A percentile compares a stretch with the other conserved stretches of the same genome.
Evolutionary conservation across 2,113 vertebrate species (phyloP).

Genomic region (Crocuta crocuta): DNA sequence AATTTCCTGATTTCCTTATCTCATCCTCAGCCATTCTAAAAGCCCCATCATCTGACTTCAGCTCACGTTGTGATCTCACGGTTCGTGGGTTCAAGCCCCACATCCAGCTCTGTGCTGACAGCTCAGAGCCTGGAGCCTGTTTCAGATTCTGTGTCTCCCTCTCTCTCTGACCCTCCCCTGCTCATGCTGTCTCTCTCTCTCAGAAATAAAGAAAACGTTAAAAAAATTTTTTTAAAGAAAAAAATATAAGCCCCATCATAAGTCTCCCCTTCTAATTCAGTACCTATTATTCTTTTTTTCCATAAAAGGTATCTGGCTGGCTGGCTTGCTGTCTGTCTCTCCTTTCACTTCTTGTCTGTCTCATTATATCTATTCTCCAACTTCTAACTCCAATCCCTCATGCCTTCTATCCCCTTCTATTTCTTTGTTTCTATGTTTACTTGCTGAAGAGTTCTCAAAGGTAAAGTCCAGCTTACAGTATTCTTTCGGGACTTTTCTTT

Average conservation of each 20-base stretch:
- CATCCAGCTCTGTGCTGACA: no score
- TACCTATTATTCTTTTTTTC: not conserved
- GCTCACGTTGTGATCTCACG: no score
- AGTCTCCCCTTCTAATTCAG: not conserved
- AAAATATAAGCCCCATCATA: not conserved
- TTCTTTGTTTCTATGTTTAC: not conserved
- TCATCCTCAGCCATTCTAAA: not conserved
- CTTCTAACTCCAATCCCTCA: not conserved
- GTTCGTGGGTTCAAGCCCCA: no score
- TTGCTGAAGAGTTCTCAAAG: not conserved
- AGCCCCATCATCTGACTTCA: no score
- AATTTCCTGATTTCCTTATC: not conserved
- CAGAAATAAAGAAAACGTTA: no score
- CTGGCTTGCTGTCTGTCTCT: not conserved
- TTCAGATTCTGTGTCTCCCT: no score
- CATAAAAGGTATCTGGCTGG: not conserved
- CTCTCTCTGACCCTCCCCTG: no score
- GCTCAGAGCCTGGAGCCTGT: no score
- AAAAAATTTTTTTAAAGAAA: no score
- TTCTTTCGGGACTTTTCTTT: not conserved
- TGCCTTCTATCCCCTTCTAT: not conserved
- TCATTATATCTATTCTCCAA: not conserved
- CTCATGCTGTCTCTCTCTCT: no score
- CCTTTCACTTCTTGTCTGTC: not conserved
- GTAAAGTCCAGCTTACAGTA: not conserved